These are phyloP conservation scores for Chlorops oryzae DNA, from an alignment of 1,140 invertebrate genomes.

Conservation along the genomic window DNA sequence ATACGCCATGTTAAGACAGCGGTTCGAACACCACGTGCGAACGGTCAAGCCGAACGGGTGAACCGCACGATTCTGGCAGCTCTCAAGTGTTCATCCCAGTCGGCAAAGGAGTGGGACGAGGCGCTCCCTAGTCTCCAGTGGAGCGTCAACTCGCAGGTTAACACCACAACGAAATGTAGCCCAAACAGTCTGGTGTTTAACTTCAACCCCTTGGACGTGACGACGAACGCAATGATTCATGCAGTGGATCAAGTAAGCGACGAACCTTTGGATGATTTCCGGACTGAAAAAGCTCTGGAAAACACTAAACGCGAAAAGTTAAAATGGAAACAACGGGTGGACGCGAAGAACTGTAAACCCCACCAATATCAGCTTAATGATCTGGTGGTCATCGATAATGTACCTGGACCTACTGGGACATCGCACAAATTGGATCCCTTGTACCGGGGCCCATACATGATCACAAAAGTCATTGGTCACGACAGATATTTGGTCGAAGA, in stretches of 20 bases:
- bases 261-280: conserved; percentile 15
- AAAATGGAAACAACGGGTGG: background rate
- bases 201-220: background rate
- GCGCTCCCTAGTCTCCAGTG: conserved; percentile 2
- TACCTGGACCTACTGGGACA: conserved; percentile 15
- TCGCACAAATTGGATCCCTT: conserved; percentile 21
- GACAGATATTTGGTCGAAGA: conserved; percentile 17
- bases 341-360: conserved; percentile 13
- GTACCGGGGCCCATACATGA: conserved; percentile 23
- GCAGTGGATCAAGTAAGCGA: background rate
- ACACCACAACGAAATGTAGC: background rate
- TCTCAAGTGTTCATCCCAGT: background rate
- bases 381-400: conserved; percentile 21
- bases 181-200: background rate
- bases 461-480: conserved; percentile 9
- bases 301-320: conserved; percentile 8
- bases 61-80: conserved; percentile 14
- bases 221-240: background rate
- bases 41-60: conserved; percentile 21
- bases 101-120: background rate
- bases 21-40: conserved; percentile 29
- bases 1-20: conserved; percentile 35
- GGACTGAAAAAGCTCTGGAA: conserved; percentile 22
- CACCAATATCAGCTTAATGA: conserved; percentile 20
- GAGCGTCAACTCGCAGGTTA: conserved; percentile 5